A percentile compares a stretch with the other conserved stretches of the same genome.
These are phyloP conservation scores for Calliopum simillimum DNA, from an alignment of 2,888 invertebrate genomes.

Conservation along the genomic window DNA sequence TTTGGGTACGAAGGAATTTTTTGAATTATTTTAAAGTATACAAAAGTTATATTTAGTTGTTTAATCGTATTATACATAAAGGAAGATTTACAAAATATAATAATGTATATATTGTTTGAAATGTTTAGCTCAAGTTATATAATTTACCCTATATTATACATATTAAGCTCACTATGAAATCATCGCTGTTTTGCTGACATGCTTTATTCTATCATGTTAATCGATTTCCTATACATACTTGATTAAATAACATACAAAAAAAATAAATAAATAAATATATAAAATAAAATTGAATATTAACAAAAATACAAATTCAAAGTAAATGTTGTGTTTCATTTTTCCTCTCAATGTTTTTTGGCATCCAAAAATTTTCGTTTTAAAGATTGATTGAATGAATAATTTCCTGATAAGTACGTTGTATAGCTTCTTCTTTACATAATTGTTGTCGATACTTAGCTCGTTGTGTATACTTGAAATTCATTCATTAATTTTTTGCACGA, in stretches of 20 bases:
- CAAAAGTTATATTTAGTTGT: too few relatives aligned
- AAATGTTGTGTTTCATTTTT: slow-evolving; percentile 33
- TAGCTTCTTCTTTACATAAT: not conserved
- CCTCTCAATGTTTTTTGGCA: not conserved
- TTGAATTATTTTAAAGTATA: too few relatives aligned
- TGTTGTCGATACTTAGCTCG: not conserved
- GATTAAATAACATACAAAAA: too few relatives aligned
- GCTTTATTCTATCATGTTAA: not conserved
- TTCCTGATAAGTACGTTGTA: not conserved
- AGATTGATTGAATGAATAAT: not conserved
- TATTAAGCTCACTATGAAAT: too few relatives aligned
- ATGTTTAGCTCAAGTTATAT: too few relatives aligned
- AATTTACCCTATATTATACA: too few relatives aligned
- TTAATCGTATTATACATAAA: too few relatives aligned
- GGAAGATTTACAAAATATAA: too few relatives aligned
- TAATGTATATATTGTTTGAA: too few relatives aligned
- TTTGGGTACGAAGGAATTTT: too few relatives aligned
- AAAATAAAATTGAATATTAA: slow-evolving; percentile 25
- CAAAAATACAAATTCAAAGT: slow-evolving; percentile 30
- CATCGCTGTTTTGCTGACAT: too few relatives aligned
- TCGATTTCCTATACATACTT: slow-evolving; percentile 10
- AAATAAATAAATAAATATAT: slow-evolving; percentile 36
- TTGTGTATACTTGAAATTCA: not conserved
- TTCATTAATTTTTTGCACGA: slow-evolving; percentile 18
- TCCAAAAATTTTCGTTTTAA: not conserved